Base-by-base conservation (phyloP, 2,888 invertebrate genomes). In the Gandaritis pyraliata region DNA sequence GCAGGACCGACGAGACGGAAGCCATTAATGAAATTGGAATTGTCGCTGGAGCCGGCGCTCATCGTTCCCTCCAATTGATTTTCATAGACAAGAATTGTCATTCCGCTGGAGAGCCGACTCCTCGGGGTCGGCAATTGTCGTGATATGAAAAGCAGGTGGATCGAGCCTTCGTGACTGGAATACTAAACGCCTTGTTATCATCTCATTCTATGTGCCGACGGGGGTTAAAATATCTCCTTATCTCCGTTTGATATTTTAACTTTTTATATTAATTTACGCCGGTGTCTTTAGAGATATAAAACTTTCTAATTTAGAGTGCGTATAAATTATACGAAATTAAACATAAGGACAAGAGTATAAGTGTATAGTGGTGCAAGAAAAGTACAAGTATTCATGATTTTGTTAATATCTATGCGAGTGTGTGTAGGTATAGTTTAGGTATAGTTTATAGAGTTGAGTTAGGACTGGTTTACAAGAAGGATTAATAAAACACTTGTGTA, bases 91-190 rank as follows among this genome's bases (percentile, higher is more conserved):
- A 81, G 85, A 86, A 88, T 90, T 88, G 85, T 86, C 84, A 88
- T 89, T 88, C 86, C 80, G 80, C 72, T 74, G 74, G 83, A 83
- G 86, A 85, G 82, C 78, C 81, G 83, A 82, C 81, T 85, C 82
- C 84, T 85, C 76, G 79, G 85, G 88, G 87, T 82, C 85, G 85
- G 83, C 87, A 88, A 90, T 89, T 85, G 89, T 87, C 88, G 87
- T 88, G 88, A 89, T 88, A 90, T 88, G 88, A 90, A 88, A 89
- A 90, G 88, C 90, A 88, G 90, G 90, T 88, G 87, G 88, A 90
- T 87, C 86, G 88, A 80, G 80, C 81, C 78, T 74, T 69, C 86
- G 86, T 83, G 87, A 71, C 80, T 80, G 69, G 89, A 88, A 90
- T 90, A 88, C 85, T 88, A 87, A 90, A 82, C 78, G 80, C 80